Evolutionary conservation across 2,113 vertebrate species (phyloP).

Genomic region (Eudyptes chrysolophus): DNA sequence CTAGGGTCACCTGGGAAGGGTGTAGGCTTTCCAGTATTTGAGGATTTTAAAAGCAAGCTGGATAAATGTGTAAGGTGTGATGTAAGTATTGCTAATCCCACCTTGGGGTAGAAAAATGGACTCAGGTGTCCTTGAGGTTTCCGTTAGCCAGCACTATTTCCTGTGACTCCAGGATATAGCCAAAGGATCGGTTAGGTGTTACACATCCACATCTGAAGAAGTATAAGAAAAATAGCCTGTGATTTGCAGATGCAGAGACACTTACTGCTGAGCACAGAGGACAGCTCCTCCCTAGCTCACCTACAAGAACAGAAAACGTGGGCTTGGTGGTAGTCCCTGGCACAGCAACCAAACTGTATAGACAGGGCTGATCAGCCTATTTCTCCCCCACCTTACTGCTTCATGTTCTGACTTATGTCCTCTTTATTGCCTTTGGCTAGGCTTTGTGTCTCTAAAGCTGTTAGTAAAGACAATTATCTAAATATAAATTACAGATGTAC

Average conservation of each 20-base stretch:
- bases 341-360: neutral
- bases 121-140: neutral
- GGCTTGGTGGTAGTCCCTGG: neutral
- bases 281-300: neutral
- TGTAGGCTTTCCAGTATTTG: neutral
- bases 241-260: neutral
- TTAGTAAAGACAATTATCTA: conserved; percentile 46
- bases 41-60: neutral
- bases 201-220: neutral
- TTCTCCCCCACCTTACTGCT: neutral
- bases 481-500: conserved; percentile 40
- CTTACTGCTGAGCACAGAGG: neutral
- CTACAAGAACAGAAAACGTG: neutral
- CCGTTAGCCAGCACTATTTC: neutral
- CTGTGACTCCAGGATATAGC: neutral
- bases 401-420: neutral
- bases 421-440: conserved; percentile 47
- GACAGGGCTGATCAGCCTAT: neutral
- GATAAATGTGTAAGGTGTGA: neutral
- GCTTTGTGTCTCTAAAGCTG: conserved; percentile 51
- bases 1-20: neutral
- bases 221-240: neutral
- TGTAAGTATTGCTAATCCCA: neutral
- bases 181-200: neutral
- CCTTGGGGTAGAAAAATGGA: neutral